phyloP scores from a whole-genome alignment of 2,113 vertebrate species.

The Gymnarchus niloticus region DNA sequence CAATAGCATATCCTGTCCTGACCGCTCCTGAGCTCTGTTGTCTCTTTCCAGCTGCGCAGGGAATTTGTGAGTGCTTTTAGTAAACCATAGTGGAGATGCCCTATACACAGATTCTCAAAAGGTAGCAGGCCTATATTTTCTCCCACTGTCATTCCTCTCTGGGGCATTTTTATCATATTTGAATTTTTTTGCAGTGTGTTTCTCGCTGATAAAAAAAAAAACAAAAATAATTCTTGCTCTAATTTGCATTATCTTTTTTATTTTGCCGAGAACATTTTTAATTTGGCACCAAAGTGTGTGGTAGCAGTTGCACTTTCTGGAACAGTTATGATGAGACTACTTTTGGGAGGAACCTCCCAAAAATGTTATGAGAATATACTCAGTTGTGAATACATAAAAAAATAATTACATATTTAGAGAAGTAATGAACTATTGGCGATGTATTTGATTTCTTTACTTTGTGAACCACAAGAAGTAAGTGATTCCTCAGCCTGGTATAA shows the following conservation, averaged over 20 bases:
- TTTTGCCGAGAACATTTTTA: neutral
- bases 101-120: no score
- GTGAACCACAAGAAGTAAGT: neutral
- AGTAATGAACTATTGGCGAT: no score
- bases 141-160: no score
- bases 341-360: neutral
- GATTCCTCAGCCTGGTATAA: neutral
- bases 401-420: neutral
- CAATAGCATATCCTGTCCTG: no score
- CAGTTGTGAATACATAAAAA: neutral
- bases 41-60: no score
- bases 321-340: neutral
- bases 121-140: no score
- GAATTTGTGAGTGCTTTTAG: no score
- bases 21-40: no score
- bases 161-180: no score
- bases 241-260: neutral
- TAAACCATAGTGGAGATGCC: no score
- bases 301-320: neutral
- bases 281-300: neutral
- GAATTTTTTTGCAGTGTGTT: no score
- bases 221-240: neutral
- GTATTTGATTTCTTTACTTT: neutral
- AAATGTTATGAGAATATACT: neutral
- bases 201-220: neutral